Evolutionary conservation across 2,888 invertebrate genomes (phyloP).

Genomic region (Drosophila borborema): DNA sequence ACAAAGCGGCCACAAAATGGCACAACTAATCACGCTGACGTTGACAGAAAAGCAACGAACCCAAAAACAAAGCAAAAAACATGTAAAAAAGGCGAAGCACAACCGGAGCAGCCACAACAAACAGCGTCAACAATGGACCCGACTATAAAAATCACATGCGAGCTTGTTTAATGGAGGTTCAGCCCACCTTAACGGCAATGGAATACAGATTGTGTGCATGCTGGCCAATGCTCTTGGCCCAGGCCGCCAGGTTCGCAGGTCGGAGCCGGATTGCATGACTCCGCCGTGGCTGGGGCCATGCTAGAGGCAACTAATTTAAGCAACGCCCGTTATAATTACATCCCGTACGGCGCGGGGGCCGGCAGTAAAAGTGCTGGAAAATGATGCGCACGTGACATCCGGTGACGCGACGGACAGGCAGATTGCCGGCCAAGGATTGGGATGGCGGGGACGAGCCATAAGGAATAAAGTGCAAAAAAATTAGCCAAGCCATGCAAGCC

Average conservation of each 20-base stretch:
- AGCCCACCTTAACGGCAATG: conserved; percentile 22
- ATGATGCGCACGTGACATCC: conserved; percentile 78
- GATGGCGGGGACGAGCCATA: no score
- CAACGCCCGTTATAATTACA: conserved; percentile 70
- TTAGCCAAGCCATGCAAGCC: conserved; percentile 39
- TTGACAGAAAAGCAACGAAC: conserved; percentile 57
- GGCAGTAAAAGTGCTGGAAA: conserved; percentile 71
- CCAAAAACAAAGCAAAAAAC: conserved; percentile 3
- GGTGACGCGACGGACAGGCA: conserved; percentile 29
- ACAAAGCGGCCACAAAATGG: conserved; percentile 52
- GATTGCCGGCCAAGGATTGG: conserved; percentile 15
- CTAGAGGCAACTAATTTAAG: conserved; percentile 69
- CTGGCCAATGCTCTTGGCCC: background rate
- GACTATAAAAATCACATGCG: conserved; percentile 51
- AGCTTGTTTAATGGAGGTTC: conserved; percentile 56
- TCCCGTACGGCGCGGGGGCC: conserved; percentile 22
- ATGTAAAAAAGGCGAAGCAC: conserved; percentile 9
- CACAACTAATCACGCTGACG: conserved; percentile 74
- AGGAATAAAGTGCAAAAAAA: conserved; percentile 24
- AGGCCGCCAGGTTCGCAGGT: background rate
- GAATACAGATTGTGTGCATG: conserved; percentile 23
- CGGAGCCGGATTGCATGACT: conserved; percentile 5
- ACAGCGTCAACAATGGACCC: conserved; percentile 42
- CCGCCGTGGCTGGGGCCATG: conserved; percentile 17
- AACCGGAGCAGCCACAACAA: conserved; percentile 45